Base-by-base conservation (phyloP, 1,140 invertebrate genomes). In the Aplysia californica region DNA sequence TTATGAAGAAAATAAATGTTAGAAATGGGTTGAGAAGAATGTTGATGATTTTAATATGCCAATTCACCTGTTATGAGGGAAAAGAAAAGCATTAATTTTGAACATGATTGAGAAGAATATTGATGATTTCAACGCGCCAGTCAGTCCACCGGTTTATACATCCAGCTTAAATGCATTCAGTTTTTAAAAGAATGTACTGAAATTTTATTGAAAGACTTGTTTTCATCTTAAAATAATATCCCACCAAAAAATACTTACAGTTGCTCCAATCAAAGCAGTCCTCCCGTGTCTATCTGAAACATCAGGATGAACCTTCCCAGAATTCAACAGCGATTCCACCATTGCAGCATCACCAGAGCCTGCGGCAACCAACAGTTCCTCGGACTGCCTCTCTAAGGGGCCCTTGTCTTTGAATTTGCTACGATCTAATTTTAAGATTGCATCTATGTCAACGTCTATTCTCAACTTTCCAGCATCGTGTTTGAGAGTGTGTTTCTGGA, bases 231-330 rank as follows among this genome's bases (percentile, higher is more conserved):
- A n/a, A n/a, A n/a, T n/a, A n/a, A n/a, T n/a, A n/a, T n/a, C n/a
- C n/a, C n/a, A n/a, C n/a, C n/a, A n/a, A n/a, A n/a, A n/a, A n/a
- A n/a, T n/a, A n/a, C n/a, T 86, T 83, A 89, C 88, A 15, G 85
- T 78, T 26, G 88, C 88, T 41, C 79, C 87, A 41, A 89, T 84
- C 0, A 90, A 78, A 18, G 88, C 81, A 2, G 87, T 86, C 61
- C 85, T 82, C 1, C 88, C 88, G 69, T 81, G 66, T n/a, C 68
- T 79, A 75, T 89, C 88, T 21, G 86, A 78, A 1, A 89, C 88
- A 80, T 90, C 86, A 41, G 86, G 84, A 74, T 85, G 82, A 36
- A 89, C 85, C n/a, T 78, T 81, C 15, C 84, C 83, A 44, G 80
- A 78, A 26, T 82, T 79, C 55, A 90, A 75, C 26, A 89, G 71